phyloP scores from a whole-genome alignment of 2,797 vertebrate species.

The Peromyscus aztecus region DNA sequence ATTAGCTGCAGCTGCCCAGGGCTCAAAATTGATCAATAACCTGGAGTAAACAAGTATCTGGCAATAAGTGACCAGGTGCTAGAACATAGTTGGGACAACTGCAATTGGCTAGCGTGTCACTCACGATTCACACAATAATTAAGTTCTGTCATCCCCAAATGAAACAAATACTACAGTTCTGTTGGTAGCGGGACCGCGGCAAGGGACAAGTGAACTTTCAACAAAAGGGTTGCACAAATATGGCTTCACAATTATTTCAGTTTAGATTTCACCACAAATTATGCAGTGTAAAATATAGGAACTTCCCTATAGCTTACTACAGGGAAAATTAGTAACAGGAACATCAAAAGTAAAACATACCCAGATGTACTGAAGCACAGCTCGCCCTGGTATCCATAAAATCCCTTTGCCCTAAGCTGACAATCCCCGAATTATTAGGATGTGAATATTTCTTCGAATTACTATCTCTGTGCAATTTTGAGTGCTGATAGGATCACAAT shows the following conservation, averaged over 20 bases:
- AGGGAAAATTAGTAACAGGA: constrained; percentile 22
- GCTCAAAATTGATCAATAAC: constrained; percentile 80
- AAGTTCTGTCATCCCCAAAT: constrained; percentile 63
- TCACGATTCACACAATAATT: constrained; percentile 56
- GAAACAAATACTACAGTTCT: constrained; percentile 55
- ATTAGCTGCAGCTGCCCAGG: constrained; percentile 74
- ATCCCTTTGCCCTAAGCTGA: constrained; percentile 7
- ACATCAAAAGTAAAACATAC: constrained; percentile 45
- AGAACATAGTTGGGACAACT: constrained; percentile 60
- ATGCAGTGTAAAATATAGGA: constrained; percentile 21
- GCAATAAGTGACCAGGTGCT: constrained; percentile 74
- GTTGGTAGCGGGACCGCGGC: constrained; percentile 3
- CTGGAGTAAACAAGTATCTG: constrained; percentile 74
- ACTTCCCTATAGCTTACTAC: neutral
- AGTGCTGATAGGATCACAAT: constrained; percentile 45
- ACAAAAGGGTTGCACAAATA: constrained; percentile 37
- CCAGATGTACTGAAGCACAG: neutral
- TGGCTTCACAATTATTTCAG: constrained; percentile 36
- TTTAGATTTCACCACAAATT: constrained; percentile 63
- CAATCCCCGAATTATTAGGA: constrained; percentile 8
- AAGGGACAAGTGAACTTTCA: constrained; percentile 14
- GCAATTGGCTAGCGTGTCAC: constrained; percentile 57
- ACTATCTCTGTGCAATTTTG: constrained; percentile 10
- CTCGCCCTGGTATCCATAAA: constrained; percentile 14
- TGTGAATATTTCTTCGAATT: constrained; percentile 23